Conservation (phyloP, 2,113 vertebrate species). For the Spermophilus dauricus region DNA sequence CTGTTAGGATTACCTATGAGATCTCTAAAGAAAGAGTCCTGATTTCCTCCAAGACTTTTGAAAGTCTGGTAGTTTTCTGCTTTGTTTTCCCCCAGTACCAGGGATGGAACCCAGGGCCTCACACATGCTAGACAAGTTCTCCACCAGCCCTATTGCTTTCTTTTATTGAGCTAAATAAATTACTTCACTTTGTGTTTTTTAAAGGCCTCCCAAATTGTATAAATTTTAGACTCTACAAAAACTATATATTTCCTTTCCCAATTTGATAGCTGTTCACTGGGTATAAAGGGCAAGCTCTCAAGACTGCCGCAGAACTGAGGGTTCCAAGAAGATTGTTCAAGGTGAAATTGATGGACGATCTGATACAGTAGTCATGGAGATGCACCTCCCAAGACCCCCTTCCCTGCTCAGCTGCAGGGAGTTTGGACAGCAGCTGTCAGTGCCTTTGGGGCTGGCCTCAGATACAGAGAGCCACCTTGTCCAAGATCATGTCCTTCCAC, state of each 20-base stretch:
- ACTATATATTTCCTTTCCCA: background rate
- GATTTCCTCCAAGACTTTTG: background rate
- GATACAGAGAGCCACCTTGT: background rate
- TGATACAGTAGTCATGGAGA: background rate
- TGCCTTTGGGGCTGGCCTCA: background rate
- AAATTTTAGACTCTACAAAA: background rate
- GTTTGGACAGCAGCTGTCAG: background rate
- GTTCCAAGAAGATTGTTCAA: background rate
- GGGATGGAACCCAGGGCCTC: background rate
- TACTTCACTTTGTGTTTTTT: background rate
- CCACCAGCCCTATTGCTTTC: background rate
- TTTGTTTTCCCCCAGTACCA: background rate
- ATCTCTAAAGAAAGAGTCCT: background rate
- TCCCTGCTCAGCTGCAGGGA: background rate
- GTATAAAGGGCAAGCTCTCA: background rate
- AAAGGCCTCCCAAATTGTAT: background rate
- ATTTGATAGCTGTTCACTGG: background rate
- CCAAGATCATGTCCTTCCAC: background rate
- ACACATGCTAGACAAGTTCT: too few relatives aligned
- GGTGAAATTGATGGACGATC: background rate
- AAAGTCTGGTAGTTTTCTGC: background rate
- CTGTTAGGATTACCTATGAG: background rate
- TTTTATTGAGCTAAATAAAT: conserved; percentile 12
- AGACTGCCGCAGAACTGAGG: background rate
- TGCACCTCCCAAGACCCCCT: background rate